Percentiles rank a stretch among this genome's conserved stretches.
Evolutionary conservation across 37 sponge, comb jelly and placozoan genomes (phyloP).

Genomic region (Halichondria panicea): DNA sequence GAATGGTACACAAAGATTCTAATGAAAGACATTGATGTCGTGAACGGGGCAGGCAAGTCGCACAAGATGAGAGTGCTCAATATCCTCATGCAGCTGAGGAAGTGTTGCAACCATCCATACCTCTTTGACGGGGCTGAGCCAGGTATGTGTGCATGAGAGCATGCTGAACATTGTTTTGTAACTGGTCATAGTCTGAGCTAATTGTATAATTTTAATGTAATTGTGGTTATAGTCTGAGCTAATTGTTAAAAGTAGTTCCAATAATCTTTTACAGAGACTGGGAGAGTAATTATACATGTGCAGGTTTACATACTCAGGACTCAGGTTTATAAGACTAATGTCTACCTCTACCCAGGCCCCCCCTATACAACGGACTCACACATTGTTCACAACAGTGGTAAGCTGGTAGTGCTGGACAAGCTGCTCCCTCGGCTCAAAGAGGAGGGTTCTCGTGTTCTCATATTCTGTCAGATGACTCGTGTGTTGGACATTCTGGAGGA

Average conservation of each 20-base stretch:
- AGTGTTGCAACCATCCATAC: slow-evolving; percentile 98
- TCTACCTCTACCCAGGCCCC: slow-evolving; percentile 77
- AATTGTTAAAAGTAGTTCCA: neutral
- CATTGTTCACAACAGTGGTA: slow-evolving; percentile 85
- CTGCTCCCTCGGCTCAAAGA: slow-evolving; percentile 76
- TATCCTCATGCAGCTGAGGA: slow-evolving; percentile 99
- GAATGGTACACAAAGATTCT: slow-evolving; percentile 97
- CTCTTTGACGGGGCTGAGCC: slow-evolving; percentile 99
- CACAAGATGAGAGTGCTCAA: slow-evolving; percentile 93
- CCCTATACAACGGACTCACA: slow-evolving; percentile 98
- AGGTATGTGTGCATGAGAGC: slow-evolving; percentile 58
- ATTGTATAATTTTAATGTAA: too few species aligned
- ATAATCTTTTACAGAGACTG: neutral
- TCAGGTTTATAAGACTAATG: too few species aligned
- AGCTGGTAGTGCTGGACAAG: slow-evolving; percentile 88
- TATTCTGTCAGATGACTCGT: slow-evolving; percentile 97
- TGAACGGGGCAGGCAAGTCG: slow-evolving; percentile 92
- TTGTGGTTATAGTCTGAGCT: neutral
- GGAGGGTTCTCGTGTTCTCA: slow-evolving; percentile 93
- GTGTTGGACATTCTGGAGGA: slow-evolving; percentile 99
- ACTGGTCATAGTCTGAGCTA: too few species aligned
- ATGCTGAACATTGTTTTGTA: too few species aligned
- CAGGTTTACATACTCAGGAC: too few species aligned
- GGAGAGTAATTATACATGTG: too few species aligned
- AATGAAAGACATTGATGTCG: slow-evolving; percentile 98